These are phyloP conservation scores for Muscidifurax raptorellus DNA, from an alignment of 1,140 invertebrate species.

Conservation along the genomic window DNA sequence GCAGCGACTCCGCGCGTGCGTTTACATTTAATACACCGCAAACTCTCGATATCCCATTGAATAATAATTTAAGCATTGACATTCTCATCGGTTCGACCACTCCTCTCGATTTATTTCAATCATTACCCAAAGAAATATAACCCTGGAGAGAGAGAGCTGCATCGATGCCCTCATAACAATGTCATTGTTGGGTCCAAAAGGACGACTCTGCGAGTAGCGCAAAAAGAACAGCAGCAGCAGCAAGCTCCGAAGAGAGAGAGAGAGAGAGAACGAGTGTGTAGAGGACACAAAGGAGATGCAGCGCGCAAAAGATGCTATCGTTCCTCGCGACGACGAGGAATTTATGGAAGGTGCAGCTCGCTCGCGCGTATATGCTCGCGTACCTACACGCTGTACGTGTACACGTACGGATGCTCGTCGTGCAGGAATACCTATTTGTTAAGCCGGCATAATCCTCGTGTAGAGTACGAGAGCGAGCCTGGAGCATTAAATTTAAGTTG, in stretches of 20 bases:
- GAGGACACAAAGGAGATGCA: constrained; percentile 2
- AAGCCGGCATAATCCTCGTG: constrained; percentile 43
- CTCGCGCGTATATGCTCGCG: constrained; percentile 16
- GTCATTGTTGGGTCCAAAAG: constrained; percentile 31
- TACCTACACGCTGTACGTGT: not conserved
- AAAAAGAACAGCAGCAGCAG: constrained; percentile 1
- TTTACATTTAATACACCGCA: too few species aligned
- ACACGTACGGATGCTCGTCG: constrained; percentile 1
- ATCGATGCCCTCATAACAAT: constrained; percentile 36
- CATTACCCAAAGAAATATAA: too few species aligned
- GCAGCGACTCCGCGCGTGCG: too few species aligned
- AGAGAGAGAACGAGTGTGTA: not conserved
- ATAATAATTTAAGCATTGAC: not conserved
- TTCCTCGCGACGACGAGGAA: constrained; percentile 47
- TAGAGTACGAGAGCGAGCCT: not conserved
- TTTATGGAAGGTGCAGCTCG: constrained; percentile 43
- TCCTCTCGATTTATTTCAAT: not conserved
- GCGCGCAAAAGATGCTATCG: constrained; percentile 44
- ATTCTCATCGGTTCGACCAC: not conserved
- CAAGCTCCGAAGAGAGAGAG: not conserved
- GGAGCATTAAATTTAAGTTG: constrained; percentile 50
- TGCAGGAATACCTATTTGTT: constrained; percentile 51
- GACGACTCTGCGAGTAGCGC: not conserved
- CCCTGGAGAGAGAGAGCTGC: not conserved
- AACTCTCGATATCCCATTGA: too few species aligned